These are phyloP conservation scores for Caenorhabditis sp. DNA, from an alignment of 2,888 invertebrate genomes.

Conservation along the genomic window DNA sequence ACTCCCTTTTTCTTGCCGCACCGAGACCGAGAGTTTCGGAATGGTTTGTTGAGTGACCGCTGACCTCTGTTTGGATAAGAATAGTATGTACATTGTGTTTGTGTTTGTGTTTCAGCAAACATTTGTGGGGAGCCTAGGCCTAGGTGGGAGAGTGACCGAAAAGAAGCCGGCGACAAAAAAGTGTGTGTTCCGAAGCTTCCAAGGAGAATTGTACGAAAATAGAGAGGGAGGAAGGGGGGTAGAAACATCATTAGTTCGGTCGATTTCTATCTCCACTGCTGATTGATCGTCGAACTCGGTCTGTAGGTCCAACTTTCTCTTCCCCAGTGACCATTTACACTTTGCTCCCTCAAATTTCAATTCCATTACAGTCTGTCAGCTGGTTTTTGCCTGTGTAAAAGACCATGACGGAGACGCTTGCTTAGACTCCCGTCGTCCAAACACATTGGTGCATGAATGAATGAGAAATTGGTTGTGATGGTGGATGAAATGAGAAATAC, in stretches of 20 bases:
- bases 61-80: conserved; percentile 56
- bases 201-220: conserved; percentile 33
- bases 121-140: conserved; percentile 23
- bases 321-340: neutral
- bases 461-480: conserved; percentile 28
- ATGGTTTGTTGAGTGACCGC: conserved; percentile 46
- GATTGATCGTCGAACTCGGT: too few species aligned
- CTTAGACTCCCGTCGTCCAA: conserved; percentile 14
- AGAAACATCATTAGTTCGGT: neutral
- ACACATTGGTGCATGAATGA: conserved; percentile 39
- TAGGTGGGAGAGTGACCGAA: conserved; percentile 3
- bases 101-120: conserved; percentile 58
- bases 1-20: neutral
- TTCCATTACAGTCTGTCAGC: conserved; percentile 5
- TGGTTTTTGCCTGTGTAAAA: conserved; percentile 13
- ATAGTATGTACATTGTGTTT: conserved; percentile 58
- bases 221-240: conserved; percentile 13
- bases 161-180: conserved; percentile 28
- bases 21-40: conserved; percentile 22
- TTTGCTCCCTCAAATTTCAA: neutral
- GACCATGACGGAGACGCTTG: conserved; percentile 21
- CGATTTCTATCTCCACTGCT: neutral
- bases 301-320: neutral
- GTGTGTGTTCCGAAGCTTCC: conserved; percentile 33
- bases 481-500: conserved; percentile 50